Conservation (phyloP, 2,797 vertebrate genomes). For the Pelobates cultripes region DNA sequence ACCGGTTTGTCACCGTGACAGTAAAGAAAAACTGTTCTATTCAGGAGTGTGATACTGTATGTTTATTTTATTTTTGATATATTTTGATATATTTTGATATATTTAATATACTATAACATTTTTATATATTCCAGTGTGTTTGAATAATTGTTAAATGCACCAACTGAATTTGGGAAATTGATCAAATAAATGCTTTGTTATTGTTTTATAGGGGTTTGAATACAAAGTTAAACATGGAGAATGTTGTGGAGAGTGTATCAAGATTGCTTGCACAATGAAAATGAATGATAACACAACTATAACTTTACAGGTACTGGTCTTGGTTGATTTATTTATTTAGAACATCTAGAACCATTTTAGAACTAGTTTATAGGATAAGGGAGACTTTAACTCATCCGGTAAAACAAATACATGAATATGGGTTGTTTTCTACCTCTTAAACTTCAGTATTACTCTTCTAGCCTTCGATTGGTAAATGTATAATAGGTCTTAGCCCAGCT, state of each 20-base stretch:
- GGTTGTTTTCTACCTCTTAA: no score
- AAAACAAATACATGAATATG: no score
- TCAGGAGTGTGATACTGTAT: constrained; percentile 4
- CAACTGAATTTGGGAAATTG: not conserved
- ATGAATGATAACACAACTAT: not conserved
- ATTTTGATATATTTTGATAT: no score
- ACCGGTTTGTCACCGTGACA: constrained; percentile 15
- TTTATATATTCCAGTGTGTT: no score
- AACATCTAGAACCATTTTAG: no score
- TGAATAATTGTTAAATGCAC: not conserved
- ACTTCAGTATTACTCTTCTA: no score
- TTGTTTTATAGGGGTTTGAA: constrained; percentile 64
- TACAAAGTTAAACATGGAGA: constrained; percentile 57
- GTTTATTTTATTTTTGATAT: not conserved
- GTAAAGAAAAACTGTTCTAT: constrained; percentile 19
- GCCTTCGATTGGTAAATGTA: no score
- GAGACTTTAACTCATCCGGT: no score
- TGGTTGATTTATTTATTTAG: not conserved
- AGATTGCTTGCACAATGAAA: constrained; percentile 59
- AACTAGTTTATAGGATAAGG: no score
- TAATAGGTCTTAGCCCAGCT: no score
- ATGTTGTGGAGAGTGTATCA: constrained; percentile 68
- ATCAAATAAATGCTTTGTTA: no score
- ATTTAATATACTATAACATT: no score
- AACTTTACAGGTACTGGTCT: constrained; percentile 27